Percentiles rank a stretch among this genome's conserved stretches.
Conservation (phyloP, 2,888 invertebrate species). For the Phengaris arion region DNA sequence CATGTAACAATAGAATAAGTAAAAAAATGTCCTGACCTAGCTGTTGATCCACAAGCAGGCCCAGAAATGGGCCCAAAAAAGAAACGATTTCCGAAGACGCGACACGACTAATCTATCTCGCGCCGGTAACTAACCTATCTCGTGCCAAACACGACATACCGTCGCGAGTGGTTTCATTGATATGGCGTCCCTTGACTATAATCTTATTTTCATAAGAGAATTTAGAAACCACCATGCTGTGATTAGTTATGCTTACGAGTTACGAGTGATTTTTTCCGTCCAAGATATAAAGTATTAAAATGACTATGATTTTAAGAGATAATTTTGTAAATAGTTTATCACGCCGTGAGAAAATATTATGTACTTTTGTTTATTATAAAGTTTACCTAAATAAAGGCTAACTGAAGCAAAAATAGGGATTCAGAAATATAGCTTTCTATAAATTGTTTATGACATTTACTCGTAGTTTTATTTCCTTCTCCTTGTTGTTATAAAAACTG, state of each 20-base stretch:
- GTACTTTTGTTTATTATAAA: conserved; percentile 41
- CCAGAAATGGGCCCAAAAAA: too few relatives aligned
- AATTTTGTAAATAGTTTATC: conserved; percentile 31
- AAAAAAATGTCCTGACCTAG: too few relatives aligned
- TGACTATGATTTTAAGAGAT: conserved; percentile 13
- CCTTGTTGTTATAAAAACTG: too few relatives aligned
- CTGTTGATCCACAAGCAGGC: too few relatives aligned
- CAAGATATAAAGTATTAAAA: conserved; percentile 21
- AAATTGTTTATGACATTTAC: conserved; percentile 53
- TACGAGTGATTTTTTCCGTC: conserved; percentile 27
- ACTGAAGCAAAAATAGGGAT: conserved; percentile 67
- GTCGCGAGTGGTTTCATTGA: too few relatives aligned
- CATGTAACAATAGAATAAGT: too few relatives aligned
- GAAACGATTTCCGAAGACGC: too few relatives aligned
- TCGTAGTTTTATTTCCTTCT: conserved; percentile 42
- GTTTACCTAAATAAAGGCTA: conserved; percentile 38
- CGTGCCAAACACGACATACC: too few relatives aligned
- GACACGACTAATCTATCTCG: too few relatives aligned
- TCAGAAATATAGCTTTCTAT: conserved; percentile 58
- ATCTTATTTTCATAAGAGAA: conserved; percentile 14
- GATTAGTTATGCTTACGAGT: conserved; percentile 16
- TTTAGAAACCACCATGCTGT: conserved; percentile 3
- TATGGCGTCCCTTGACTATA: not conserved
- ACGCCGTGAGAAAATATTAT: conserved; percentile 41
- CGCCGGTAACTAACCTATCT: too few relatives aligned